Base-by-base conservation (phyloP, 2,888 invertebrate genomes). In the Cecidostiba fungosa region DNA sequence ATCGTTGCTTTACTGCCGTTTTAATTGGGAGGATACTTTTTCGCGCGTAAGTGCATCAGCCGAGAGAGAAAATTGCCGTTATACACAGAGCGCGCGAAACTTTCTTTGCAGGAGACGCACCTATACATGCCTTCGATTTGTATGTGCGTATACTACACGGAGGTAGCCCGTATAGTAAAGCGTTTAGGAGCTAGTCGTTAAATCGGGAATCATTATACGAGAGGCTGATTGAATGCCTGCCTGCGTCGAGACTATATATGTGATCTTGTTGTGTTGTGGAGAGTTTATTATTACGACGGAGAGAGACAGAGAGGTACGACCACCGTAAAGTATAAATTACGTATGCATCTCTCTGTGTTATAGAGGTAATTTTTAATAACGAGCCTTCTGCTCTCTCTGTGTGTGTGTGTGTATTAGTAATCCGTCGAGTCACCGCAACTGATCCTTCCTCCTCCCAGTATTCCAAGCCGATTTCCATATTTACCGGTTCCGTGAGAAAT, bases 1-100 rank as follows among this genome's bases (percentile, higher is more conserved):
- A 66, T 29, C 10, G 66, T 29, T 66, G 12, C 26, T 47, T 50
- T 79, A 50, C 50, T 29, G 69, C 79, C 47, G 50, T 50, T 73
- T 81, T 73, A 73, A 59, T 73, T 59, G 36, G 32, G 43, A 72
- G 72, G 43, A 19, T 59, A 54, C 23, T 23, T 16, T 16, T 26
- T 39, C 39, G 29, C 29, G 59, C 50, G 72, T 47, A 72, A 69
- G 39, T 16, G 72, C 72, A 43, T 8, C 39, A 12, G 10, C 19
- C 3, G 66, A 29, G 66, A 59, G 19, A 59, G n/a, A 59, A 59
- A 70, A 29, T 32, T 36, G 32, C 70, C 66, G 66, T 66, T 66
- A 59, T 16, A 16, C 23, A 23, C 32, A 32, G 32, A 43, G 59
- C 8, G 39, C 70, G 70, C n/a, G 29, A 36, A 36, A n/a, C 36